Conservation (phyloP, 2,888 invertebrate genomes). For the Philaethria dido region DNA sequence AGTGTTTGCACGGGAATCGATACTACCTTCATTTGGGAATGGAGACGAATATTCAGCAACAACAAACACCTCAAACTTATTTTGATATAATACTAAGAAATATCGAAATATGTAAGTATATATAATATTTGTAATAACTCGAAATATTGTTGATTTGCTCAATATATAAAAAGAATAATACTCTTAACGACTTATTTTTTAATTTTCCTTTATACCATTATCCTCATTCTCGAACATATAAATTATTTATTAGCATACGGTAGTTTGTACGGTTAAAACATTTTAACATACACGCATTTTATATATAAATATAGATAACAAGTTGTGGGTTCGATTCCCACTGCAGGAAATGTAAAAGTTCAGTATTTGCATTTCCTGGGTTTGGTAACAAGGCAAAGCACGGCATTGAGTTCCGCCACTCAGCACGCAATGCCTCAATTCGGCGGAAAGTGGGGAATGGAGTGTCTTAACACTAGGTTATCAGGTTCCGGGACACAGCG, state of each 20-base stretch:
- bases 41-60: constrained; percentile 6
- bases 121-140: too few relatives aligned
- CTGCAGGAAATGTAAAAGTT: too few relatives aligned
- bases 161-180: not conserved
- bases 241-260: not conserved
- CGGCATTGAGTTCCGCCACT: too few relatives aligned
- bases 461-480: too few relatives aligned
- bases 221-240: not conserved
- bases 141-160: not conserved
- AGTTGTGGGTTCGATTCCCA: too few relatives aligned
- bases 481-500: too few relatives aligned
- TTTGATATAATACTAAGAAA: not conserved
- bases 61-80: not conserved
- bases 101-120: not conserved
- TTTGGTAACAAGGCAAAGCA: too few relatives aligned
- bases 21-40: constrained; percentile 7
- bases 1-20: constrained; percentile 13
- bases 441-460: too few relatives aligned
- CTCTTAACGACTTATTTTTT: not conserved
- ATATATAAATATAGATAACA: too few relatives aligned
- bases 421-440: too few relatives aligned
- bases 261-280: not conserved
- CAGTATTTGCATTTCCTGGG: too few relatives aligned
- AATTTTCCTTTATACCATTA: not conserved
- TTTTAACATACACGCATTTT: not conserved